phyloP scores from a whole-genome alignment of 2,888 invertebrate genomes.

The Philaethria dido region DNA sequence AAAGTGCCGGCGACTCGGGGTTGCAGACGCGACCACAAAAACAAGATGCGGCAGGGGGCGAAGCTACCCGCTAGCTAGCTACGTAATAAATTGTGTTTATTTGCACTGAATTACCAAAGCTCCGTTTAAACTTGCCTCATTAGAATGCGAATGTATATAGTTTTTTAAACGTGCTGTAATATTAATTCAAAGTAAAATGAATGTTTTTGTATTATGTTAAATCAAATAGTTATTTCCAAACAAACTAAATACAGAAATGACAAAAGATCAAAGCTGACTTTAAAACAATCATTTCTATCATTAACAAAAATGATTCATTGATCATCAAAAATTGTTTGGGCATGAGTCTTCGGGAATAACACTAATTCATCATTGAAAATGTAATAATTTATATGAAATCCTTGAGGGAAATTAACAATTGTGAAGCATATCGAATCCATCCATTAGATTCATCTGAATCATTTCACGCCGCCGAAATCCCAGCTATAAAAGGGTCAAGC shows the following conservation, averaged over 20 bases:
- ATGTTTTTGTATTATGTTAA: not conserved
- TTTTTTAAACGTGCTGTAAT: not conserved
- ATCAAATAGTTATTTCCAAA: not conserved
- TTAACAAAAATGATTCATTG: not conserved
- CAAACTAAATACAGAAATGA: too few species aligned
- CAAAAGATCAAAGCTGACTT: not conserved
- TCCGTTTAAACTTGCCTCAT: conserved; percentile 48
- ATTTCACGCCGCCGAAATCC: conserved; percentile 59
- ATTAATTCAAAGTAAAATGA: not conserved
- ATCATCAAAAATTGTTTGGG: not conserved
- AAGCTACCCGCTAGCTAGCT: conserved; percentile 58
- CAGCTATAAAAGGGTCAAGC: conserved; percentile 79
- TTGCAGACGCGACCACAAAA: conserved; percentile 82
- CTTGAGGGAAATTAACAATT: conserved; percentile 30
- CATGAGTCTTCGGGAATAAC: not conserved
- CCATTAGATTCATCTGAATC: conserved; percentile 47
- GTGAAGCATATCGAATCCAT: conserved; percentile 46
- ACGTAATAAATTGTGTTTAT: conserved; percentile 51
- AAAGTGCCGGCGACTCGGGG: conserved; percentile 69
- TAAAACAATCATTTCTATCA: not conserved
- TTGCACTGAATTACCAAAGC: conserved; percentile 53
- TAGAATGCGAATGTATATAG: conserved; percentile 34
- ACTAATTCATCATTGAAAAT: conserved; percentile 5
- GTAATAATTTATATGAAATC: conserved; percentile 9
- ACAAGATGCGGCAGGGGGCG: conserved; percentile 76